Conservation (phyloP, 1,140 invertebrate genomes). For the Lordiphosa stackelbergi region DNA sequence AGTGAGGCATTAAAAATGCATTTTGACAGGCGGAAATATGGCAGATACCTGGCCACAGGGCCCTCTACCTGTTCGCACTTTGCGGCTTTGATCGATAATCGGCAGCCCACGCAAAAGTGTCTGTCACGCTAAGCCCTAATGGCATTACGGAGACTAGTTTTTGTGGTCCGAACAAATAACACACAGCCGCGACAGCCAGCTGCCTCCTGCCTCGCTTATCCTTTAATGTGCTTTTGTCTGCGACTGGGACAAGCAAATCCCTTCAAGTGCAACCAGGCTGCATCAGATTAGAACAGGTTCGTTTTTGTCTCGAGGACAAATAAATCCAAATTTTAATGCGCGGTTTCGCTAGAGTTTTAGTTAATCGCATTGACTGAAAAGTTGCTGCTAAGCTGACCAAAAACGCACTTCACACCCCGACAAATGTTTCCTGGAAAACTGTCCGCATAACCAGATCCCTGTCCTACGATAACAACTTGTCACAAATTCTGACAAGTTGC, state of each 20-base stretch:
- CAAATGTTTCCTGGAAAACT: slow-evolving; percentile 51
- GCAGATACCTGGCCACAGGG: neutral
- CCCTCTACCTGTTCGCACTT: slow-evolving; percentile 53
- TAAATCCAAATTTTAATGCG: slow-evolving; percentile 60
- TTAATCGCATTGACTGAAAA: slow-evolving; percentile 70
- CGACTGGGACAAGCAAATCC: slow-evolving; percentile 48
- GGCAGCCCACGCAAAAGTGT: slow-evolving; percentile 66
- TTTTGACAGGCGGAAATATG: slow-evolving; percentile 53
- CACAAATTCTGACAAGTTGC: slow-evolving; percentile 62
- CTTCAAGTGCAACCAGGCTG: slow-evolving; percentile 71
- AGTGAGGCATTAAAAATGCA: slow-evolving; percentile 51
- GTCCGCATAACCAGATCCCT: slow-evolving; percentile 43
- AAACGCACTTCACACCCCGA: slow-evolving; percentile 53
- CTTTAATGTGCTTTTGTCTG: slow-evolving; percentile 73
- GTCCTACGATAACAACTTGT: slow-evolving; percentile 63
- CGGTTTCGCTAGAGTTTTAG: slow-evolving; percentile 47
- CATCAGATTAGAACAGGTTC: slow-evolving; percentile 75
- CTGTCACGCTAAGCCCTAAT: slow-evolving; percentile 62
- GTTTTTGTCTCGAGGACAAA: slow-evolving; percentile 46
- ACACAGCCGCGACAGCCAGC: slow-evolving; percentile 38
- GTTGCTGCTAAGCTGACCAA: slow-evolving; percentile 57
- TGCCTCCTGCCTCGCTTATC: slow-evolving; percentile 44
- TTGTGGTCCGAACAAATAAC: slow-evolving; percentile 45
- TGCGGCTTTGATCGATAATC: slow-evolving; percentile 76
- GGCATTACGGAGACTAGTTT: slow-evolving; percentile 57